These are phyloP conservation scores for Hassar affinis DNA, from an alignment of 2,113 vertebrate genomes.

Conservation along the genomic window DNA sequence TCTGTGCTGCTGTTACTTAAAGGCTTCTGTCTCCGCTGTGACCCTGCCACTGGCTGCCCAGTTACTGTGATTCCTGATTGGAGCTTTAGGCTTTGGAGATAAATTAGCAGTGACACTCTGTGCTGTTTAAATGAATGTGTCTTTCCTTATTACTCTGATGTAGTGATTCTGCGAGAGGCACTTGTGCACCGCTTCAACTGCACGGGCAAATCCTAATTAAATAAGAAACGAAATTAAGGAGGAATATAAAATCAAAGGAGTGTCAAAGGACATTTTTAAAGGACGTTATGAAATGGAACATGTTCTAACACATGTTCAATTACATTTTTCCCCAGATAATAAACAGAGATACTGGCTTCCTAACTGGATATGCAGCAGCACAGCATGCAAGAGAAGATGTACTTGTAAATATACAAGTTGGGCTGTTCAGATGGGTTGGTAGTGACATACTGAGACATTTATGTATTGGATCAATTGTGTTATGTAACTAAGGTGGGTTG, in stretches of 20 bases:
- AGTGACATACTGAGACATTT: not conserved
- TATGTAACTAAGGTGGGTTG: not conserved
- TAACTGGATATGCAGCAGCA: not conserved
- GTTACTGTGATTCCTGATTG: conserved; percentile 39
- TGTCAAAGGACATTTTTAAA: not conserved
- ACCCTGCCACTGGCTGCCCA: conserved; percentile 40
- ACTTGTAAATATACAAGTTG: not conserved
- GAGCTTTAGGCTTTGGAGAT: conserved; percentile 69
- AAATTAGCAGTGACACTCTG: conserved; percentile 81
- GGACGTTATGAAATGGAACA: not conserved
- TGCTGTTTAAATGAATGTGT: conserved; percentile 86
- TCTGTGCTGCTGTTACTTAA: conserved; percentile 23
- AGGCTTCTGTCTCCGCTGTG: conserved; percentile 31
- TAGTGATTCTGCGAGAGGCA: conserved; percentile 56
- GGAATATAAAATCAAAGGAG: conserved; percentile 27
- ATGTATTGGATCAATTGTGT: not conserved
- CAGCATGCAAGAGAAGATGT: too few species aligned
- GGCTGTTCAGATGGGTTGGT: not conserved
- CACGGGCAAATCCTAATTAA: conserved; percentile 23
- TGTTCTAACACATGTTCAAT: not conserved
- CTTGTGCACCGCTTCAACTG: conserved; percentile 40
- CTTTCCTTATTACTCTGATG: conserved; percentile 81
- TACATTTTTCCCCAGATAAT: not conserved
- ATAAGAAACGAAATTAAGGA: conserved; percentile 31
- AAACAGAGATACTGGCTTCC: not conserved